A percentile compares a stretch with the other conserved stretches of the same genome.
These are phyloP conservation scores for Perca schrenkii DNA, from an alignment of 2,113 vertebrate genomes.

Conservation along the genomic window DNA sequence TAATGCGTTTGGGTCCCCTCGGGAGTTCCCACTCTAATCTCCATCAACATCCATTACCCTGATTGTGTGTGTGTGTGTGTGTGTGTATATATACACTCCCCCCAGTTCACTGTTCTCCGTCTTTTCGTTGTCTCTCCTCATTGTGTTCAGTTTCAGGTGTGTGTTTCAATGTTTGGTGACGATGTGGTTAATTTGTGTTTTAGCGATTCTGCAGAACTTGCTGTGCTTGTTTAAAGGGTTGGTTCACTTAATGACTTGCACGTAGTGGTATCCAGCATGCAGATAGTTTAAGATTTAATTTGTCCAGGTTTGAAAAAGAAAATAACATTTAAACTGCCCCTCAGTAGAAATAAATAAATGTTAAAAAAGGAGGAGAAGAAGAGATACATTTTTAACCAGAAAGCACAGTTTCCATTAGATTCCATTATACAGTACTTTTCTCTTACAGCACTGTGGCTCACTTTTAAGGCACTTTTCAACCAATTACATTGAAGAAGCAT, in stretches of 20 bases:
- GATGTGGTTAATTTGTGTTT: constrained; percentile 20
- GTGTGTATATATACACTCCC: constrained; percentile 23
- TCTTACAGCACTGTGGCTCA: neutral
- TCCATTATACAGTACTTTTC: neutral
- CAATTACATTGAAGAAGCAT: neutral
- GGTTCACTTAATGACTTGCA: neutral
- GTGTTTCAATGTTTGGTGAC: constrained; percentile 22
- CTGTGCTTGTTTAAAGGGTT: constrained; percentile 27
- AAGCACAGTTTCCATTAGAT: neutral
- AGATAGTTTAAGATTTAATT: neutral
- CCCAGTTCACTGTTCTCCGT: constrained; percentile 1
- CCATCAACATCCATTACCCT: constrained; percentile 83
- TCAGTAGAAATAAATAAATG: neutral
- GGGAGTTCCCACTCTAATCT: constrained; percentile 83
- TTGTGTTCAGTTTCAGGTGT: constrained; percentile 48
- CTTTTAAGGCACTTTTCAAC: neutral
- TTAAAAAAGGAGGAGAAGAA: neutral
- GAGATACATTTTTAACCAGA: too few species aligned
- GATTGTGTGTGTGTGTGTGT: constrained; percentile 71
- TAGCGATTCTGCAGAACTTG: constrained; percentile 4
- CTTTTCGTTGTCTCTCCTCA: constrained; percentile 34
- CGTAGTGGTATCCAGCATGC: neutral
- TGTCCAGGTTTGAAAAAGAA: neutral
- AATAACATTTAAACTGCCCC: too few species aligned
- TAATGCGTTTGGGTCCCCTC: constrained; percentile 78